Percentiles rank a stretch among this genome's conserved stretches.
Evolutionary conservation across 1,140 invertebrate genomes (phyloP).

Genomic region (Meloidogyne exigua): DNA sequence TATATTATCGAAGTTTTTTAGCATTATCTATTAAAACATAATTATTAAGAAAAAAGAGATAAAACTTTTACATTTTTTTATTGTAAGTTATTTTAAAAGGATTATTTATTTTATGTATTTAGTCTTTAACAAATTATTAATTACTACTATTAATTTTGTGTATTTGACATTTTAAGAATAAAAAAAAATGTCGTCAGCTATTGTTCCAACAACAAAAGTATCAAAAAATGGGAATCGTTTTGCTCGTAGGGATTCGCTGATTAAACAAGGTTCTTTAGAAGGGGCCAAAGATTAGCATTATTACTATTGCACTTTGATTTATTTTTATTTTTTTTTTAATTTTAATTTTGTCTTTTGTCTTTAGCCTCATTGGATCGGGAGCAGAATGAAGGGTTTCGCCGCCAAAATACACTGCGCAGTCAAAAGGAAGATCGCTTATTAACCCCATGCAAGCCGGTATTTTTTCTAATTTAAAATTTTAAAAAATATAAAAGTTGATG

Average conservation of each 20-base stretch:
- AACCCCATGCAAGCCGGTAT: conserved; percentile 44
- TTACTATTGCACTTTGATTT: too few species aligned
- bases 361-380: conserved; percentile 35
- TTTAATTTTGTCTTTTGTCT: not conserved
- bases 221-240: conserved; percentile 12
- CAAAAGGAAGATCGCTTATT: conserved; percentile 44
- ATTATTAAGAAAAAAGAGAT: too few species aligned
- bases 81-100: too few species aligned
- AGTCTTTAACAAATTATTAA: too few species aligned
- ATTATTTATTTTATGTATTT: too few species aligned
- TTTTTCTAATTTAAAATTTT: conserved; percentile 5
- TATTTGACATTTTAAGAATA: too few species aligned
- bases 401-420: conserved; percentile 50
- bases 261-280: conserved; percentile 21
- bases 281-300: too few species aligned
- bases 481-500: conserved; percentile 41
- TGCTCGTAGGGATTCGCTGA: conserved; percentile 35
- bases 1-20: too few species aligned
- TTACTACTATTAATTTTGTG: too few species aligned
- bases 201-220: not conserved
- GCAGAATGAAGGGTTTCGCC: conserved; percentile 47
- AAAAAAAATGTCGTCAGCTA: not conserved
- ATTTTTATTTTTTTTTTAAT: too few species aligned
- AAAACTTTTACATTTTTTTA: too few species aligned
- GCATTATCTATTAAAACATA: too few species aligned